Evolutionary conservation across 2,113 vertebrate species (phyloP), one percentile per base, ranked within the genome.

Genomic region (Oreocharis arfaki): DNA sequence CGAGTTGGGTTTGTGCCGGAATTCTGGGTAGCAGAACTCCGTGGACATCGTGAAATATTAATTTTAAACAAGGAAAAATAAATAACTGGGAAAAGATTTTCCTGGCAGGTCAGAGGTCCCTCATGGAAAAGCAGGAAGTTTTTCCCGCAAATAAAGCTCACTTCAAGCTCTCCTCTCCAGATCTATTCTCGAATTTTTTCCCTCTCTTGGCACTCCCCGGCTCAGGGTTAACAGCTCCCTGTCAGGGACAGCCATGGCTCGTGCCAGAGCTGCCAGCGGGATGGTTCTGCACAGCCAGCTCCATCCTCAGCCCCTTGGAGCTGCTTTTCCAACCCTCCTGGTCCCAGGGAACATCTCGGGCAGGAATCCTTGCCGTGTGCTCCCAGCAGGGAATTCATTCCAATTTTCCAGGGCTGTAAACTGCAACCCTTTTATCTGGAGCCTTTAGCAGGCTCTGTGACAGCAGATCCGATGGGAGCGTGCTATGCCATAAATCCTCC

Each of bases 151-250:
- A 30, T 12, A 17, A 17, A 68, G 4, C 1, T 19, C 7, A 1
- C 12, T 22, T 8, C 6, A 44, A 44, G 7, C 4, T 0, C 11
- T 20, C 49, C 30, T 21, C 35, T 70, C 35, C 47, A 20, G 19
- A 55, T 5, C 17, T 0, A 3, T n/a, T 19, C 26, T 5, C 7
- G 2, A 4, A 6, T 49, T 56, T 27, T 9, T 41, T 4, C 14
- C 11, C 1, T 3, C n/a, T 15, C 35, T 1, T 16, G 3, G 0
- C 0, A 0, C 18, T 23, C 21, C 55, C 39, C 3, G 3, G 20
- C 41, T 4, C 28, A 2, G 37, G 32, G 44, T 9, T 23, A 17
- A 5, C 39, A 11, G 0, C 22, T 7, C 1, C 1, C 84, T 7
- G 26, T 5, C 20, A 2, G 55, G 44, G 9, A 3, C 26, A 8